Evolutionary conservation across 2,797 vertebrate species (phyloP), one percentile per base, ranked within the genome.

Genomic region (Darevskia mixta): DNA sequence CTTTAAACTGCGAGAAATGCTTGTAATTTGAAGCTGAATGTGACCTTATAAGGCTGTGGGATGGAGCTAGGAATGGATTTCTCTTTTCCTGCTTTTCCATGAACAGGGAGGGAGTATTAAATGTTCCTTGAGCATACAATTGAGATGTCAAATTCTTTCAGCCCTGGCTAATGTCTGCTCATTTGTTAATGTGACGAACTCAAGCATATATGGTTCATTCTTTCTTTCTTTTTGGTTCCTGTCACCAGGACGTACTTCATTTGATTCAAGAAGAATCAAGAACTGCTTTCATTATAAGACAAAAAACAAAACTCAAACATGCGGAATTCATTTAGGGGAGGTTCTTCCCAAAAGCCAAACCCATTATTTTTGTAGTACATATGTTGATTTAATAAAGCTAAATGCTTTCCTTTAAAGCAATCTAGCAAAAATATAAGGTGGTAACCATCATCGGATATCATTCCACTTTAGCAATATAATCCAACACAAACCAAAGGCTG

Each of bases 241-340:
- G 55, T 92, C 32, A 80, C 76, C 79, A 82, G 32, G 72, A 84
- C 73, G 49, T 86, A n/a, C 61, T 86, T 77, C 4, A 3, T 78
- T 72, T 92, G 82, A 81, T 82, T 91, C 18, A 49, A 83, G 88
- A 61, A 79, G 5, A 25, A 25, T 78, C 15, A 86, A 3, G 0
- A 83, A 45, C 8, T 11, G 5, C 71, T 88, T 92, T 91, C 43
- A 77, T 77, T 83, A 83, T 85, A 81, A 88, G 49, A n/a, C 9
- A 1, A 4, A 41, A 66, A 8, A 5, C 20, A 20, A 71, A 83
- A 35, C 58, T 85, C 49, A 55, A 83, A 55, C n/a, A 58, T 90
- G 29, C 23, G 86, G 45, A 94, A 88, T 4, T 4, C 77, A 85
- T 92, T 91, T 79, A 73, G 78, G 66, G 89, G 83, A 87, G 58